A percentile compares a stretch with the other conserved stretches of the same genome.
Evolutionary conservation across 2,797 vertebrate species (phyloP).

Genomic region (Enteromius thamalakanensis): DNA sequence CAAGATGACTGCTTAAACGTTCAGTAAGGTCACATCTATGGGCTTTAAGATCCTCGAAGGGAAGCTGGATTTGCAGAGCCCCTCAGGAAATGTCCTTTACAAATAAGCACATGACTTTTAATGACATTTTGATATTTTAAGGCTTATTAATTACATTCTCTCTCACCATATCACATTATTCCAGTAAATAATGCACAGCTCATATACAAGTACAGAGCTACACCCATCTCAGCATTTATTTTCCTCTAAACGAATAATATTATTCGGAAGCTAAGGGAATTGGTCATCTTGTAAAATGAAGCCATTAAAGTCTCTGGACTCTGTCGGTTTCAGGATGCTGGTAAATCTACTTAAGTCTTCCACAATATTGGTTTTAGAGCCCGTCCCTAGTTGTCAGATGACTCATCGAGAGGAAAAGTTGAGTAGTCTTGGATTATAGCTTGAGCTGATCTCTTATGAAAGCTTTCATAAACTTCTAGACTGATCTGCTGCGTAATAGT

Average conservation of each 20-base stretch:
- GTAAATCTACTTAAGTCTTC: background rate
- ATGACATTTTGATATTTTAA: conserved; percentile 8
- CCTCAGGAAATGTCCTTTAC: conserved; percentile 18
- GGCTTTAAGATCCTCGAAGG: background rate
- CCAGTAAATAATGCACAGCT: background rate
- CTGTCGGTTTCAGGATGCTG: background rate
- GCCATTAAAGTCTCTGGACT: background rate
- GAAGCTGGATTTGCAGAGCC: background rate
- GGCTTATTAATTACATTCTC: background rate
- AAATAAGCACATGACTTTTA: background rate
- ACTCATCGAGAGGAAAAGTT: conserved; percentile 2
- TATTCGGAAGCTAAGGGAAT: background rate
- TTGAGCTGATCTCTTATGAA: conserved; percentile 23
- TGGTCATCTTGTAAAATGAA: conserved; percentile 2
- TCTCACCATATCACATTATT: background rate
- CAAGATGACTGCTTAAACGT: background rate
- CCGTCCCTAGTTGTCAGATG: conserved; percentile 23
- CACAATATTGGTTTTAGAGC: conserved; percentile 1
- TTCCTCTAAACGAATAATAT: background rate
- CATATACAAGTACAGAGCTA: background rate
- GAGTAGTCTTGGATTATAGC: conserved; percentile 25
- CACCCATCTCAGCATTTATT: background rate
- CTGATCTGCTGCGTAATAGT: background rate
- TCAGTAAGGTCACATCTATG: background rate
- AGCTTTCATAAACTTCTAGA: background rate